Evolutionary conservation across 1,140 invertebrate species (phyloP).

Genomic region (Cotesia typhae): DNA sequence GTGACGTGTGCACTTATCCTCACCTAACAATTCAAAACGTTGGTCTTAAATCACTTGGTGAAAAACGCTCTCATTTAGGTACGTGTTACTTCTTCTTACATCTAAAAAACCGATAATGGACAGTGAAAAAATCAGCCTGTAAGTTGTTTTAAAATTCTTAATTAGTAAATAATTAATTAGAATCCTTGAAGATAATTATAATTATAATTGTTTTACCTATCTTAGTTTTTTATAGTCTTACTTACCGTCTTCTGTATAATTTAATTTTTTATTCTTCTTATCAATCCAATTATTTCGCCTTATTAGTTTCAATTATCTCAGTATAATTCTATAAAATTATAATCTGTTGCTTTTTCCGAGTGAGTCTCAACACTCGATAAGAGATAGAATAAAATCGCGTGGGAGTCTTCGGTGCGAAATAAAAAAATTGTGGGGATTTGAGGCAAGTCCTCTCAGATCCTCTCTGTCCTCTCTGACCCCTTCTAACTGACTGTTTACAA

Average conservation of each 20-base stretch:
- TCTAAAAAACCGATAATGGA: constrained; percentile 46
- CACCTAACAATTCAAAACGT: constrained; percentile 1
- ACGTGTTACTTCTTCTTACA: not conserved
- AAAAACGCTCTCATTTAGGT: not conserved
- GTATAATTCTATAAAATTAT: too few species aligned
- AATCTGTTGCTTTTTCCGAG: too few species aligned
- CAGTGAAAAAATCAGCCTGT: constrained; percentile 60
- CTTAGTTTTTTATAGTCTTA: not conserved
- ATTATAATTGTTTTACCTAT: not conserved
- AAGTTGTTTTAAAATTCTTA: constrained; percentile 44
- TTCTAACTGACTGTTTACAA: not conserved
- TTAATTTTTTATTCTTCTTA: not conserved
- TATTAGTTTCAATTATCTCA: too few species aligned
- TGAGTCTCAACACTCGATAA: too few species aligned
- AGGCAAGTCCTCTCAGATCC: too few species aligned
- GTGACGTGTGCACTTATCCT: constrained; percentile 21
- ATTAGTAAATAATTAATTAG: not conserved
- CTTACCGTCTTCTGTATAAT: not conserved
- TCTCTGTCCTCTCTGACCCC: not conserved
- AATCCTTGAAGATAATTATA: not conserved
- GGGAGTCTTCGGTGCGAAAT: too few species aligned
- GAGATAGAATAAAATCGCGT: too few species aligned
- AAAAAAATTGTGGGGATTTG: too few species aligned
- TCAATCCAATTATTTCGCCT: too few species aligned
- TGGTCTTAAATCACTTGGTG: not conserved